Evolutionary conservation across 2,797 vertebrate species (phyloP).

Genomic region (Allobates femoralis): DNA sequence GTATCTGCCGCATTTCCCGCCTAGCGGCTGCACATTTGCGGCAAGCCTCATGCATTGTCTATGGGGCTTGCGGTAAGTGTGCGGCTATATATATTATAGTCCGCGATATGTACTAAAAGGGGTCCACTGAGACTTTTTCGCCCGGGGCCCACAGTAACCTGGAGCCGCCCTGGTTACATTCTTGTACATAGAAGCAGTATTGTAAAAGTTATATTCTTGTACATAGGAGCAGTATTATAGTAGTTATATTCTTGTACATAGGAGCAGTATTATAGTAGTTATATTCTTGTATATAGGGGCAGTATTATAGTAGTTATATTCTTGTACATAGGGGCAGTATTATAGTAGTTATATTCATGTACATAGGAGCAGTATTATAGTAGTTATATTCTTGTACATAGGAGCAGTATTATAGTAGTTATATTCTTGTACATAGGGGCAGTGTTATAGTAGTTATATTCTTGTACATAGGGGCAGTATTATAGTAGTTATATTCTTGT

Average conservation of each 20-base stretch:
- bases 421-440: not conserved
- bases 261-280: not conserved
- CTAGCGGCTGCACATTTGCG: too few species aligned
- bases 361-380: not conserved
- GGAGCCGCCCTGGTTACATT: too few species aligned
- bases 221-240: not conserved
- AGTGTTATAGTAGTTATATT: not conserved
- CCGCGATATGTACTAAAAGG: too few species aligned
- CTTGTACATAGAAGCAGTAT: not conserved
- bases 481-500: conserved; percentile 16
- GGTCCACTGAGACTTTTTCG: too few species aligned
- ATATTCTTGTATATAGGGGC: not conserved
- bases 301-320: not conserved
- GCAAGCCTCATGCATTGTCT: too few species aligned
- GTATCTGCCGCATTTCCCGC: too few species aligned
- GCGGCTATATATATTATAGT: too few species aligned
- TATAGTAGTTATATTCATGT: not conserved
- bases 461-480: not conserved
- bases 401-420: not conserved
- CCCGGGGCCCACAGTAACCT: too few species aligned
- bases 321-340: not conserved
- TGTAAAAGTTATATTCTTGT: not conserved
- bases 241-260: not conserved
- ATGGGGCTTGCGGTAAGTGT: too few species aligned
- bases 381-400: conserved; percentile 2